Percentiles rank a stretch among this genome's conserved stretches.
phyloP scores from a whole-genome alignment of 2,888 invertebrate species.

The Polyploca ridens region DNA sequence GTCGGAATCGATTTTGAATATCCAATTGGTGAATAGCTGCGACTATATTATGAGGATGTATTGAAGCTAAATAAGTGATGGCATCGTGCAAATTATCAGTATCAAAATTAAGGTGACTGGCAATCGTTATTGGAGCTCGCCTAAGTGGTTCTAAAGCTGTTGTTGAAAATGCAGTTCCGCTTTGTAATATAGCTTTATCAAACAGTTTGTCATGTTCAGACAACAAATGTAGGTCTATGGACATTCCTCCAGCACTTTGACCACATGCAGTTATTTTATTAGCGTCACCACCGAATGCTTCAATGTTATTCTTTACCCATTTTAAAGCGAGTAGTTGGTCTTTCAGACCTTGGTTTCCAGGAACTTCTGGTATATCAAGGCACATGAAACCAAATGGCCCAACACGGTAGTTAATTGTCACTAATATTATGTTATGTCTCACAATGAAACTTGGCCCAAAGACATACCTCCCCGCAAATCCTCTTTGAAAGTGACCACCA shows the following conservation, averaged over 20 bases:
- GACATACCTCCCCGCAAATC: too few species aligned
- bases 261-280: conserved; percentile 58
- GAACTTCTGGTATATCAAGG: conserved; percentile 49
- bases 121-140: conserved; percentile 41
- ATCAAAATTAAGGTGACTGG: conserved; percentile 38
- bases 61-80: conserved; percentile 37
- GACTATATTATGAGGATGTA: conserved; percentile 39
- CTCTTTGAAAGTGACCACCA: too few species aligned
- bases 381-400: conserved; percentile 69
- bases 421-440: conserved; percentile 56
- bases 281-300: conserved; percentile 59
- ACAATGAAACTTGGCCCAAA: conserved; percentile 55
- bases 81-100: conserved; percentile 43
- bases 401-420: conserved; percentile 56
- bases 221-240: conserved; percentile 56
- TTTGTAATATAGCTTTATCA: conserved; percentile 49
- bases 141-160: conserved; percentile 30
- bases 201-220: conserved; percentile 48
- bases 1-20: conserved; percentile 24
- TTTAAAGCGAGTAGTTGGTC: conserved; percentile 57
- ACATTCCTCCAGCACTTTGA: conserved; percentile 54
- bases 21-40: conserved; percentile 30
- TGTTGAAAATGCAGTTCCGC: conserved; percentile 40
- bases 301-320: conserved; percentile 61
- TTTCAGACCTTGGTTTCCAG: conserved; percentile 66